Conservation (phyloP, 2,888 invertebrate genomes). For the Apomyelois bistriatella region DNA sequence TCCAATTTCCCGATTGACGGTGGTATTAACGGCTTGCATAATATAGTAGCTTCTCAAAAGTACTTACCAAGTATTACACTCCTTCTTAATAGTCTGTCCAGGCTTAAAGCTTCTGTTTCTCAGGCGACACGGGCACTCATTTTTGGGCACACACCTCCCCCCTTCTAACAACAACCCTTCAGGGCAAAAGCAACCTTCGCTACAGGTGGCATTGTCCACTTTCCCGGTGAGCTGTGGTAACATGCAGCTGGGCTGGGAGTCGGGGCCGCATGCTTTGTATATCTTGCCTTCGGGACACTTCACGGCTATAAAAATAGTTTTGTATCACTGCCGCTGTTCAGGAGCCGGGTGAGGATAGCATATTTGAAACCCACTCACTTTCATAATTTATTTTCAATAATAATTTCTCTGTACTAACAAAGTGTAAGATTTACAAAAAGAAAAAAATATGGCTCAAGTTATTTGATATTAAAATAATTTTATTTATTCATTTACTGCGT, state of each 20-base stretch:
- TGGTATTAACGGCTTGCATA: not conserved
- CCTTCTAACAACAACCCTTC: slow-evolving; percentile 86
- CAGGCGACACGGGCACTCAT: slow-evolving; percentile 89
- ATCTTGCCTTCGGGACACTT: slow-evolving; percentile 86
- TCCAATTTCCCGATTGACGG: slow-evolving; percentile 27
- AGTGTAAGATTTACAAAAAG: too few relatives aligned
- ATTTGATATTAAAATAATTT: too few relatives aligned
- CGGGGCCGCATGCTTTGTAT: slow-evolving; percentile 89
- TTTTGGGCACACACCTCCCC: slow-evolving; percentile 85
- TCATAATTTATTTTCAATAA: too few relatives aligned
- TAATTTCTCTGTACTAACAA: too few relatives aligned
- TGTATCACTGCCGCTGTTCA: too few relatives aligned
- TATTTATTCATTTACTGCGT: too few relatives aligned
- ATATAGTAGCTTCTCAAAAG: not conserved
- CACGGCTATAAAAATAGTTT: slow-evolving; percentile 81
- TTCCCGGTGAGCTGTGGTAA: slow-evolving; percentile 50
- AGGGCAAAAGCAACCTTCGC: slow-evolving; percentile 95
- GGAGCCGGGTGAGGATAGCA: too few relatives aligned
- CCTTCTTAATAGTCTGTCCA: slow-evolving; percentile 85
- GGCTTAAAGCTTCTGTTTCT: slow-evolving; percentile 86
- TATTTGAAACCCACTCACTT: too few relatives aligned
- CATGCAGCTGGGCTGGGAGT: slow-evolving; percentile 86
- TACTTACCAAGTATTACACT: slow-evolving; percentile 90
- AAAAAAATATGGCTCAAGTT: too few relatives aligned
- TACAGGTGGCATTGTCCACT: slow-evolving; percentile 78